Evolutionary conservation across 2,888 invertebrate genomes (phyloP), one percentile per base, ranked within the genome.

Genomic region (Phyto melanocephala): DNA sequence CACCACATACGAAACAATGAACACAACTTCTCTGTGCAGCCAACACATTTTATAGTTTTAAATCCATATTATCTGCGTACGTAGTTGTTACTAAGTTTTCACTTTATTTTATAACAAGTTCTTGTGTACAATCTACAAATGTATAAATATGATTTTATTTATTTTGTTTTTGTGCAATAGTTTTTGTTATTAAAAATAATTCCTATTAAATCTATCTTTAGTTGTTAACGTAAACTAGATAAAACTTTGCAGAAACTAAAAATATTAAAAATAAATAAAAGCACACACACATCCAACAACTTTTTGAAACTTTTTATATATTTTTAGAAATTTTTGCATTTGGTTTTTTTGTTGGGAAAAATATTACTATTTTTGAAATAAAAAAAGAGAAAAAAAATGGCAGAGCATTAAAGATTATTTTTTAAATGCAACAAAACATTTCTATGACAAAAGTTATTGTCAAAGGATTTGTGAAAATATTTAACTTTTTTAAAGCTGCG

Each of bases 391-490:
- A n/a, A 11, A 5, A 58, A n/a, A n/a, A n/a, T n/a, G n/a, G n/a
- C n/a, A n/a, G n/a, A 45, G 33, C 22, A 35, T 33, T 42, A 68
- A 56, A 56, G 54, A 56, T 75, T 75, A 65, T 74, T 33, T n/a
- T n/a, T n/a, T n/a, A 24, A 45, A n/a, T n/a, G 24, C 24, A 65
- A 56, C 22, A 47, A 63, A 54, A 63, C 33, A 54, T 42, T 22
- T 63, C 20, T 52, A 11, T 20, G 20, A 7, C 2, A 70, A 62
- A 62, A 62, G n/a, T 75, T 65, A 47, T 56, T 47, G 75, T 65
- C 56, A 65, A 65, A 65, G 70, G 70, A 60, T 77, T 60, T 54
- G 35, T 62, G 42, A 42, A 17, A 62, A 70, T 33, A 22, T 74
- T 42, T 3, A 24, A 52, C 20, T 68, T 42, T 42, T 54, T 24